phyloP scores from a whole-genome alignment of 2,797 vertebrate species.

The Nyctalus aviator region DNA sequence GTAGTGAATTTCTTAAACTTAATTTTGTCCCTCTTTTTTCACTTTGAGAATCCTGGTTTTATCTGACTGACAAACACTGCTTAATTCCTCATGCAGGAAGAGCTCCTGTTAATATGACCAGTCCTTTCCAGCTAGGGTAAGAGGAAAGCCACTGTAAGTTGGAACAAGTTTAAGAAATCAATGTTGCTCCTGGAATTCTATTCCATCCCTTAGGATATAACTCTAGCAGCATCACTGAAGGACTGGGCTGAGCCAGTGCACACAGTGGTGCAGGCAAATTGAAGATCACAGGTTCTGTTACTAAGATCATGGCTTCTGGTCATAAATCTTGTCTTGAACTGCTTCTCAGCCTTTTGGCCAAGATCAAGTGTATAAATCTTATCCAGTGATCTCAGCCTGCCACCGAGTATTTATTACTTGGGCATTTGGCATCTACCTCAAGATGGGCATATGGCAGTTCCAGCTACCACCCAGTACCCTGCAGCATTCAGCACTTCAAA shows the following conservation, averaged over 20 bases:
- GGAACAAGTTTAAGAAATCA: neutral
- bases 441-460: neutral
- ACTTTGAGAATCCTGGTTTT: conserved; percentile 29
- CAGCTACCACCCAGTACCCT: neutral
- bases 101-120: neutral
- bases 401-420: neutral
- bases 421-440: neutral
- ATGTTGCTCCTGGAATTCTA: neutral
- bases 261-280: neutral
- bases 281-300: neutral
- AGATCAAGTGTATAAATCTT: neutral
- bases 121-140: neutral
- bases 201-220: neutral
- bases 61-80: neutral
- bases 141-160: neutral
- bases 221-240: neutral
- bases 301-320: neutral
- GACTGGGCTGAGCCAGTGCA: neutral
- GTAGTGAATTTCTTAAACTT: neutral
- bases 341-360: too few species aligned
- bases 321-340: neutral
- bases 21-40: neutral
- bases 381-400: neutral
- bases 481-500: neutral
- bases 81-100: neutral